Evolutionary conservation across 2,797 vertebrate species (phyloP), one percentile per base, ranked within the genome.

Genomic region (Hippoglossus hippoglossus): DNA sequence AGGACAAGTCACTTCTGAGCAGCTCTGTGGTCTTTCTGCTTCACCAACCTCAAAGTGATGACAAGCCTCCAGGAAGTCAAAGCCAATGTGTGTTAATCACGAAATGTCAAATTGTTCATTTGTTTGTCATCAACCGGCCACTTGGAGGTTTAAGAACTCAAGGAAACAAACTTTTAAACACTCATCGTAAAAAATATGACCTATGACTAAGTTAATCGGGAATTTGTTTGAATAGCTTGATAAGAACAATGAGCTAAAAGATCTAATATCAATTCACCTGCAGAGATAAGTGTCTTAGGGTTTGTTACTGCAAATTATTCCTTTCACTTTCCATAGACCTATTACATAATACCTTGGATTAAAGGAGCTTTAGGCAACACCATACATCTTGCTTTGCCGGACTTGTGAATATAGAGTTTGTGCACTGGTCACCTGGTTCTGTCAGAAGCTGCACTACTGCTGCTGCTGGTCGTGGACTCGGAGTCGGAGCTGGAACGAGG

Each of bases 401-500:
- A 4, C 15, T 26, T 16, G 15, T 56, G 13, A 55, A 46, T 44
- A 19, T 51, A 18, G 13, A 21, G 26, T 36, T 4, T 34, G 24
- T 67, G 60, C 36, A 31, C 6, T 58, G 52, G 13, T 79, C 68
- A 99, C 98, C 98, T 99, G 93, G 98, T 99, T 50, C 96, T 94
- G 90, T 99, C 98, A 0, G 98, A 99, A 24, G 98, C 98, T 0
- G 98, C 98, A 0, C 98, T 99, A 93, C 98, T 99, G 91, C 96
- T 99, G 93, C 97, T 99, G 89, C 95, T 99, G 93, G 95, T 99
- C 73, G 96, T 98, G 79, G 98, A 99, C 85, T 99, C 98, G 0
- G 98, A 99, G 91, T 99, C 98, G 0, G 98, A 99, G 92, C 98
- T 99, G 89, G 98, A 99, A 5, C 97, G 96, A 16, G 98, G 98